phyloP scores from a whole-genome alignment of 2,113 vertebrate species.

The Anser brachyrhynchus region DNA sequence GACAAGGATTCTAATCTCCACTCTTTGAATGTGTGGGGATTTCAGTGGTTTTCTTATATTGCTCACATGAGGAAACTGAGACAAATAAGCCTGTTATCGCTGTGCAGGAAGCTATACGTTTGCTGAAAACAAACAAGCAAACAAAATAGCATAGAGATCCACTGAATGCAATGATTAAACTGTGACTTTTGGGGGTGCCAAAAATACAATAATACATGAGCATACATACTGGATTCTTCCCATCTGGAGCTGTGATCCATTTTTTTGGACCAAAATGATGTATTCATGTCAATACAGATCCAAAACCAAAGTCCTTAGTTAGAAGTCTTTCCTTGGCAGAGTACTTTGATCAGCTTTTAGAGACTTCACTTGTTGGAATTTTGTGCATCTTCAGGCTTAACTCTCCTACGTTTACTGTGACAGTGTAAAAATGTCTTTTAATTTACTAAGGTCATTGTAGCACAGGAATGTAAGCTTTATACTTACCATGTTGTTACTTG shows the following conservation, averaged over 20 bases:
- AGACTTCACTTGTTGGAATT: neutral
- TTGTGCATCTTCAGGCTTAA: neutral
- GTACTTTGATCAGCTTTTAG: neutral
- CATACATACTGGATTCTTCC: neutral
- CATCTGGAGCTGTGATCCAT: accelerated
- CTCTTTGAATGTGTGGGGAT: neutral
- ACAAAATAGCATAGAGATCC: neutral
- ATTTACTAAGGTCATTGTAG: neutral
- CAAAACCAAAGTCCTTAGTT: neutral
- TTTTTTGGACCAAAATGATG: neutral
- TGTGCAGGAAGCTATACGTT: neutral
- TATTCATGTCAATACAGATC: neutral
- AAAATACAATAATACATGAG: neutral
- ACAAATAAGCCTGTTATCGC: neutral
- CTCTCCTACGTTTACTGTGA: neutral
- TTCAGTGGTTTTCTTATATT: neutral
- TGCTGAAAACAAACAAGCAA: neutral
- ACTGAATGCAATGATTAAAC: neutral
- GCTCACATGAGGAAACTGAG: neutral
- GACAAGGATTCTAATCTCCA: neutral
- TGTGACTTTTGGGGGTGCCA: neutral
- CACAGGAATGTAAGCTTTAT: neutral
- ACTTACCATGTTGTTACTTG: neutral
- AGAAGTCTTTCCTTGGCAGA: neutral
- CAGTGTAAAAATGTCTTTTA: neutral